phyloP scores from a whole-genome alignment of 1,140 invertebrate species.

The Drosophila kurseongensis region DNA sequence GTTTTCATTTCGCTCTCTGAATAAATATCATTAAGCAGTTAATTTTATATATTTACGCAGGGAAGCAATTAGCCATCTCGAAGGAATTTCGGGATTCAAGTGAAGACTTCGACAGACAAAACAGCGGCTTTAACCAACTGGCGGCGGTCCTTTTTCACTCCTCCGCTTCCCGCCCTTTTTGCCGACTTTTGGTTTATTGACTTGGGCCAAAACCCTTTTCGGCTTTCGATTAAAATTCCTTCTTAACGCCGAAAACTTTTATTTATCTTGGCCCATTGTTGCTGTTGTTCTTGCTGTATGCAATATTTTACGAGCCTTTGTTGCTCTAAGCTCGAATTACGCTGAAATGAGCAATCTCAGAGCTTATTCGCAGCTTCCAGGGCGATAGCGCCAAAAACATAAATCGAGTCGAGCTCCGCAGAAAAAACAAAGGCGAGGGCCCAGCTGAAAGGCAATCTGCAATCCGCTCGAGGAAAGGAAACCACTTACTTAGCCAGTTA shows the following conservation, averaged over 20 bases:
- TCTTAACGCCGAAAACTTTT: constrained; percentile 48
- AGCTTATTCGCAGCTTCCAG: constrained; percentile 4
- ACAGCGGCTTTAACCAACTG: background rate
- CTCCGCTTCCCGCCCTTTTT: background rate
- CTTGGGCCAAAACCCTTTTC: constrained; percentile 54
- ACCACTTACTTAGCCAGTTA: constrained; percentile 47
- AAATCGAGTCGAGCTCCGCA: constrained; percentile 45
- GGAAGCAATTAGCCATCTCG: constrained; percentile 37
- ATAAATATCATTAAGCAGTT: constrained; percentile 49
- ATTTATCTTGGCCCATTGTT: constrained; percentile 58
- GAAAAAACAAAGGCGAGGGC: constrained; percentile 26
- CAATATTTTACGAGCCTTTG: constrained; percentile 52
- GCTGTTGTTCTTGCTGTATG: constrained; percentile 30
- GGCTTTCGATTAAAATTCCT: constrained; percentile 46
- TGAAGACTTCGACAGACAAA: background rate
- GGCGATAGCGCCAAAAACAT: constrained; percentile 51
- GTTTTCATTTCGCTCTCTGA: constrained; percentile 29
- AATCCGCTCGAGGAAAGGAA: constrained; percentile 22
- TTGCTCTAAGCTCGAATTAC: constrained; percentile 54
- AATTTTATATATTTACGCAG: constrained; percentile 43
- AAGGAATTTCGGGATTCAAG: background rate
- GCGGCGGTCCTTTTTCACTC: too few relatives aligned
- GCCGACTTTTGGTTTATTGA: constrained; percentile 53
- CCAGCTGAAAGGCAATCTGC: constrained; percentile 16
- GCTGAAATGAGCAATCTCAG: constrained; percentile 50